Base-by-base conservation (phyloP, 2,113 vertebrate genomes). In the Nycticorax nycticorax region DNA sequence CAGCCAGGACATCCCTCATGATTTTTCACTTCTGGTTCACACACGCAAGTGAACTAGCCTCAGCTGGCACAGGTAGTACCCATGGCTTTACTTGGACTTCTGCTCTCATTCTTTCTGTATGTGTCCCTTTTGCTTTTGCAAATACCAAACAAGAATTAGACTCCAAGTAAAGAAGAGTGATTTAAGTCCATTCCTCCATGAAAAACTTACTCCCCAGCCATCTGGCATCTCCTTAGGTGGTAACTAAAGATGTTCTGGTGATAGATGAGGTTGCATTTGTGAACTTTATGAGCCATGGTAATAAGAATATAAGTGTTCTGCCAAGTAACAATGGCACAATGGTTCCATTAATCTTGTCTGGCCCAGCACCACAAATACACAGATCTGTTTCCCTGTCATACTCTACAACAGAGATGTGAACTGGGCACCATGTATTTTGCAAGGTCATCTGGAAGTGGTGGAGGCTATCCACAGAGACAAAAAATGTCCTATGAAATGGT, bases 201-300 rank as follows among this genome's bases (percentile, higher is more conserved):
- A 91, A 85, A 95, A 89, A 57, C 57, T 81, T 92, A 78, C 73
- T 94, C 93, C 60, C 57, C 35, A n/a, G 18, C 84, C 94, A 89
- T 94, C 69, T 97, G 95, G 91, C 35, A 62, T 35, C 69, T 69
- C 74, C 71, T 96, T 87, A 91, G 87, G 66, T 94, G 87, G 87
- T 52, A 89, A 75, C 77, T 92, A 53, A 89, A 82, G 84, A 94
- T 35, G 4, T 85, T 91, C 52, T 89, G 48, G 28, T 96, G 94
- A 96, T 85, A 87, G 66, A 96, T 93, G 93, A 82, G 43, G 57
- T 89, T 92, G 57, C 53, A 68, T 96, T 91, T 94, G 45, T 92
- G 74, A 86, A 94, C 69, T 89, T 95, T 93, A 95, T 82, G 93
- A 91, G 66, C 66, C 81, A 95, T 68, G 48, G 24, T 75, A 68